These are phyloP conservation scores for Prionailurus bengalensis DNA, from an alignment of 2,113 vertebrate genomes.

Conservation along the genomic window DNA sequence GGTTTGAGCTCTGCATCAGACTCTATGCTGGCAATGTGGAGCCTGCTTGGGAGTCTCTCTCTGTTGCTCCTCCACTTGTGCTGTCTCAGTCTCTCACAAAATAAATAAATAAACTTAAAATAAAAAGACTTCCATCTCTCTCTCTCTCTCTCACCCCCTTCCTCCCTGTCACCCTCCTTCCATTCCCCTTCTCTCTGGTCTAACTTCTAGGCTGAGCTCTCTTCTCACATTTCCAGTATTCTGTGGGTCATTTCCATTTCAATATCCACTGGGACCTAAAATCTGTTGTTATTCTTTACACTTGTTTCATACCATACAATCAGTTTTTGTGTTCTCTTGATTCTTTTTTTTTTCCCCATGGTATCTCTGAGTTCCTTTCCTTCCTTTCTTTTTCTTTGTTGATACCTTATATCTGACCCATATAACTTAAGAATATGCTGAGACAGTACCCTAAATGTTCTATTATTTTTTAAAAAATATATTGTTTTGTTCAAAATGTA, in stretches of 20 bases:
- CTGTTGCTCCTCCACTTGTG: no score
- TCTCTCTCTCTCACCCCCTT: background rate
- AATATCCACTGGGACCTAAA: background rate
- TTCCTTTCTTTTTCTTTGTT: constrained; percentile 12
- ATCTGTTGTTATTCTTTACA: background rate
- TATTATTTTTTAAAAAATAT: background rate
- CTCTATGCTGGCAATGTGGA: no score
- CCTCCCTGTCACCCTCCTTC: fast-evolving
- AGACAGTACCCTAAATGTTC: background rate
- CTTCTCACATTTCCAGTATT: background rate
- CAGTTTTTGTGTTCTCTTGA: background rate
- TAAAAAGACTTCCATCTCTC: no score
- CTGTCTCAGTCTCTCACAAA: no score
- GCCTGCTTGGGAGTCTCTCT: no score
- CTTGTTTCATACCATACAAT: background rate
- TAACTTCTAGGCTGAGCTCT: background rate
- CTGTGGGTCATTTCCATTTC: background rate
- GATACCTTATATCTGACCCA: background rate
- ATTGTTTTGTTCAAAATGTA: background rate
- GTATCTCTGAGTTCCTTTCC: background rate
- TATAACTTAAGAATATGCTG: background rate
- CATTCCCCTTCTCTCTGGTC: background rate
- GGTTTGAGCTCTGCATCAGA: no score
- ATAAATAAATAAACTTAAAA: no score
- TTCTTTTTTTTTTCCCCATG: background rate